These are phyloP conservation scores for Portunus trituberculatus DNA, from an alignment of 1,140 invertebrate species.

Conservation along the genomic window DNA sequence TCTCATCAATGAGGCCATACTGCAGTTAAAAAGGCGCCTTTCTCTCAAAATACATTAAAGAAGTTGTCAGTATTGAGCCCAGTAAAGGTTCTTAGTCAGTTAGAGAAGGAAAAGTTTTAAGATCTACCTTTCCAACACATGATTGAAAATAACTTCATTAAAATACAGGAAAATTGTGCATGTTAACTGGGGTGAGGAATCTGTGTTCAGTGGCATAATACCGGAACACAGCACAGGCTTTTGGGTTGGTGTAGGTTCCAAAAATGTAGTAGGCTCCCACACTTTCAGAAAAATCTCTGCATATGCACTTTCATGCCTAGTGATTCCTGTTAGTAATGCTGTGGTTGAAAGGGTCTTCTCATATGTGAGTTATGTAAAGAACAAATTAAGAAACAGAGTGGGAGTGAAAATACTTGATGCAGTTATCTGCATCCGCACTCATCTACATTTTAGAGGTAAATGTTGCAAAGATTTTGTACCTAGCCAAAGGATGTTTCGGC, in stretches of 20 bases:
- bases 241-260: slow-evolving; percentile 39
- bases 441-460: slow-evolving; percentile 28
- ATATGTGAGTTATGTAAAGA: slow-evolving; percentile 23
- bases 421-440: slow-evolving; percentile 54
- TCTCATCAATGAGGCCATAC: too few species aligned
- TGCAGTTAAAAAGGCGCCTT: too few species aligned
- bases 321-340: slow-evolving; percentile 25
- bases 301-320: not conserved
- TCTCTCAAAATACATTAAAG: slow-evolving; percentile 28
- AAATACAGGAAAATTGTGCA: slow-evolving; percentile 31
- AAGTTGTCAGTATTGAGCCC: slow-evolving; percentile 6
- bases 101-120: slow-evolving; percentile 17
- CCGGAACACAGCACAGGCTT: not conserved
- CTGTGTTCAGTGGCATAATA: slow-evolving; percentile 40
- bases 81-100: slow-evolving; percentile 13
- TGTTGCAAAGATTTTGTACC: not conserved
- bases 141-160: not conserved
- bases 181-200: not conserved
- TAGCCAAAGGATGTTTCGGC: too few species aligned
- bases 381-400: slow-evolving; percentile 36
- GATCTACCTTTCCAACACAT: slow-evolving; percentile 40
- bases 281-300: not conserved
- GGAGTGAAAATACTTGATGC: slow-evolving; percentile 47
- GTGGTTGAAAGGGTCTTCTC: slow-evolving; percentile 40
- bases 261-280: not conserved